These are phyloP conservation scores for Mesoligia furuncula DNA, from an alignment of 2,888 invertebrate genomes.

Conservation along the genomic window DNA sequence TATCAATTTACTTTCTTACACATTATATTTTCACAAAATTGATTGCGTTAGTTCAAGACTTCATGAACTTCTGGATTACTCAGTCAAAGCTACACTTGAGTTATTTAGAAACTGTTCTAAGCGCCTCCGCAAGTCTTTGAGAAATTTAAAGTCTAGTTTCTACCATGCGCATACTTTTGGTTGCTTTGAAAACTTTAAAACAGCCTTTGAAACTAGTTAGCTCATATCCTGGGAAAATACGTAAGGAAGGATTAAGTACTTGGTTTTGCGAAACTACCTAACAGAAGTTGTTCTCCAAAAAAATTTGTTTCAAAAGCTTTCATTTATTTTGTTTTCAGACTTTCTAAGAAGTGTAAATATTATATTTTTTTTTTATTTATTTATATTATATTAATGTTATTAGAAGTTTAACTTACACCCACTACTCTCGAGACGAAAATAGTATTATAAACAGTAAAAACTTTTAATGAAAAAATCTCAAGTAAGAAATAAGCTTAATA, in stretches of 20 bases:
- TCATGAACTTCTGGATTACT: no score
- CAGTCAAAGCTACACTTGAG: no score
- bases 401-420: no score
- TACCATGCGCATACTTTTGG: conserved; percentile 6
- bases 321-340: neutral
- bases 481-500: neutral
- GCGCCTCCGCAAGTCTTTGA: neutral
- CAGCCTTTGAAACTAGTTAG: conserved; percentile 17
- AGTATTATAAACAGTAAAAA: neutral
- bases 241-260: neutral
- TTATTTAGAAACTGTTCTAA: no score
- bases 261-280: neutral
- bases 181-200: conserved; percentile 12
- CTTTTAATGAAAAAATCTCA: neutral
- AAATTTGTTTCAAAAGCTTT: no score
- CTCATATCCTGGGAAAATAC: neutral
- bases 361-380: no score
- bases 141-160: neutral
- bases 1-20: no score
- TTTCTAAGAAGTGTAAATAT: no score
- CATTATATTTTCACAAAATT: no score
- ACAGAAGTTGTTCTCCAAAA: no score
- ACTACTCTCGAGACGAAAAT: neutral
- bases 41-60: no score
- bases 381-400: no score